phyloP scores from a whole-genome alignment of 1,140 invertebrate genomes.

The Achroia grisella region DNA sequence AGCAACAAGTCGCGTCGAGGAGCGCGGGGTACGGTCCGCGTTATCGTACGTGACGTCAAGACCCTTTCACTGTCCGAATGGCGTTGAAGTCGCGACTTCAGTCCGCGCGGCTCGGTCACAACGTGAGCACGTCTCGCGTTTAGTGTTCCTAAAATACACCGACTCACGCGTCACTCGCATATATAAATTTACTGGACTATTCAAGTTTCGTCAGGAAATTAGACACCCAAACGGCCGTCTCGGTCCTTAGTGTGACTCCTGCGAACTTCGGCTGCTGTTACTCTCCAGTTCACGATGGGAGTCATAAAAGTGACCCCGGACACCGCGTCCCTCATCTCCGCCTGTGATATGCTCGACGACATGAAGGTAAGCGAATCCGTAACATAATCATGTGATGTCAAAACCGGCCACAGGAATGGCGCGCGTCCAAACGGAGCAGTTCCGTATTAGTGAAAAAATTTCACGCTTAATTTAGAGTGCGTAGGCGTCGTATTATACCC shows the following conservation, averaged over 20 bases:
- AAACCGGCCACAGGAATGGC: constrained; percentile 37
- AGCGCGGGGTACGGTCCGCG: constrained; percentile 22
- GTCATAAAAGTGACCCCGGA: constrained; percentile 65
- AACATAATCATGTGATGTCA: constrained; percentile 39
- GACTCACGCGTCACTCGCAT: constrained; percentile 46
- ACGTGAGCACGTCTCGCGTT: constrained; percentile 60
- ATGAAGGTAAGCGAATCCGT: constrained; percentile 54
- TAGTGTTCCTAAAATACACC: constrained; percentile 48
- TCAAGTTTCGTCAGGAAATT: constrained; percentile 11
- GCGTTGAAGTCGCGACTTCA: constrained; percentile 28
- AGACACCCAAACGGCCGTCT: constrained; percentile 46
- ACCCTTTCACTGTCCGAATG: constrained; percentile 61
- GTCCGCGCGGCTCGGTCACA: constrained; percentile 67
- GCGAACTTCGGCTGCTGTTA: constrained; percentile 10
- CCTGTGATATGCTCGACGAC: constrained; percentile 64
- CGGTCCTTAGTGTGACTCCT: constrained; percentile 44
- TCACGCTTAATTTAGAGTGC: constrained; percentile 31
- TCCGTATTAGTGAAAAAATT: constrained; percentile 41
- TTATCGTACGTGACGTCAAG: constrained; percentile 61
- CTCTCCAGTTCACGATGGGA: constrained; percentile 40
- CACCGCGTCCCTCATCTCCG: constrained; percentile 58
- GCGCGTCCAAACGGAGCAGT: constrained; percentile 30
- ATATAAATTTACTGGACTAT: constrained; percentile 2
- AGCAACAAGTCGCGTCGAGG: constrained; percentile 55
- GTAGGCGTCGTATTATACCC: constrained; percentile 17